Conservation (phyloP, 64 coral and sea anemone genomes). For the Acropora tenuis region DNA sequence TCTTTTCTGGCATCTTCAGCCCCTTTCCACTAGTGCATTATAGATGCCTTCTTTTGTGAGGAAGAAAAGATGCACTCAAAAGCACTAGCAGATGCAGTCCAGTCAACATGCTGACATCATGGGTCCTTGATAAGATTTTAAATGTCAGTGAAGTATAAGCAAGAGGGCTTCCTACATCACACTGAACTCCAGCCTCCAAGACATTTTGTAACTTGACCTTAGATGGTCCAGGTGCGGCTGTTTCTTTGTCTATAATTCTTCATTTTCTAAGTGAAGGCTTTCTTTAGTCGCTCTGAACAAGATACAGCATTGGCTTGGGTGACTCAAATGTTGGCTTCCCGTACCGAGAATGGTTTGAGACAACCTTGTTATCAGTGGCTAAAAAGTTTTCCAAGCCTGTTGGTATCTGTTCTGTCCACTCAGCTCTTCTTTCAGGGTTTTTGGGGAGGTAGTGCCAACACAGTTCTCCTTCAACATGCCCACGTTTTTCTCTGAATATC, state of each 20-base stretch:
- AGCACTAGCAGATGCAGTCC: slow-evolving; percentile 36
- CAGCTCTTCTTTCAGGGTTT: neutral
- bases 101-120: slow-evolving; percentile 57
- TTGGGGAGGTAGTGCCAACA: neutral
- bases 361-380: slow-evolving; percentile 24
- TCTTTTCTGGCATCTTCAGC: slow-evolving; percentile 45
- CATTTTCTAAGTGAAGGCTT: slow-evolving; percentile 15
- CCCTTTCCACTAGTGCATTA: slow-evolving; percentile 70
- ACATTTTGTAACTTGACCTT: slow-evolving; percentile 29
- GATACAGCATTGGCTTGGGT: slow-evolving; percentile 41
- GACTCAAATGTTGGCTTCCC: slow-evolving; percentile 45
- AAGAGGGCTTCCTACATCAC: neutral
- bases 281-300: slow-evolving; percentile 44
- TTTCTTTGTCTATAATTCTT: slow-evolving; percentile 46
- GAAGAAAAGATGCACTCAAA: slow-evolving; percentile 44
- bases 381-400: slow-evolving; percentile 7
- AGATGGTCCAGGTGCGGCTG: slow-evolving; percentile 21
- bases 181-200: neutral
- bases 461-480: slow-evolving; percentile 50
- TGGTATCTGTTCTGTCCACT: slow-evolving; percentile 31
- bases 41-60: slow-evolving; percentile 27
- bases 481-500: slow-evolving; percentile 9
- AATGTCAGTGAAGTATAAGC: slow-evolving; percentile 30
- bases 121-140: slow-evolving; percentile 33
- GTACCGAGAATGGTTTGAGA: slow-evolving; percentile 46